Evolutionary conservation across 2,797 vertebrate species (phyloP).

Genomic region (Anniella stebbinsi): DNA sequence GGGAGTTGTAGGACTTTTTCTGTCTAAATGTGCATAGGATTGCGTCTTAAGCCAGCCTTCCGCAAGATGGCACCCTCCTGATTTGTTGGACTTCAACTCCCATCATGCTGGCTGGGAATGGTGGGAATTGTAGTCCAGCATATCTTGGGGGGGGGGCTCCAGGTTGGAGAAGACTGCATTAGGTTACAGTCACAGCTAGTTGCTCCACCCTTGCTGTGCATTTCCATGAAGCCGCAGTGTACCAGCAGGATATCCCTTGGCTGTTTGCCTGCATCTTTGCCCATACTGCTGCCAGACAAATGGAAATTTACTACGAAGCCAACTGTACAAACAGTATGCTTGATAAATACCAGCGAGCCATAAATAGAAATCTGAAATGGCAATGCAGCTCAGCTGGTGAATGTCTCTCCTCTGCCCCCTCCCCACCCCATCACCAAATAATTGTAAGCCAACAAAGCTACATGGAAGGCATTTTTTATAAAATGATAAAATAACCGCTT

Average conservation of each 20-base stretch:
- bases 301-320: slow-evolving; percentile 17
- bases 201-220: background rate
- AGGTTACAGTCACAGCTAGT: background rate
- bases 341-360: background rate
- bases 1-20: too few species aligned
- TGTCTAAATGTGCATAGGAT: too few species aligned
- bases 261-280: background rate
- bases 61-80: background rate
- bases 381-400: background rate
- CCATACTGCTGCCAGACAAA: background rate
- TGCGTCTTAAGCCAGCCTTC: background rate
- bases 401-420: background rate
- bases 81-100: too few species aligned
- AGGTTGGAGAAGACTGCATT: background rate
- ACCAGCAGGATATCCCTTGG: background rate
- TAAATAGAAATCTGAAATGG: slow-evolving; percentile 16
- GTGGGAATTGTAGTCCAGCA: too few species aligned
- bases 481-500: background rate
- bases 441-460: background rate
- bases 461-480: background rate
- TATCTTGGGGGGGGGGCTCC: background rate
- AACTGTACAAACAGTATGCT: slow-evolving; percentile 22
- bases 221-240: slow-evolving; percentile 1
- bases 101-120: too few species aligned
- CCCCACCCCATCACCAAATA: background rate